These are phyloP conservation scores for Cosmorhoe ocellata DNA, from an alignment of 2,888 invertebrate species.

Conservation along the genomic window DNA sequence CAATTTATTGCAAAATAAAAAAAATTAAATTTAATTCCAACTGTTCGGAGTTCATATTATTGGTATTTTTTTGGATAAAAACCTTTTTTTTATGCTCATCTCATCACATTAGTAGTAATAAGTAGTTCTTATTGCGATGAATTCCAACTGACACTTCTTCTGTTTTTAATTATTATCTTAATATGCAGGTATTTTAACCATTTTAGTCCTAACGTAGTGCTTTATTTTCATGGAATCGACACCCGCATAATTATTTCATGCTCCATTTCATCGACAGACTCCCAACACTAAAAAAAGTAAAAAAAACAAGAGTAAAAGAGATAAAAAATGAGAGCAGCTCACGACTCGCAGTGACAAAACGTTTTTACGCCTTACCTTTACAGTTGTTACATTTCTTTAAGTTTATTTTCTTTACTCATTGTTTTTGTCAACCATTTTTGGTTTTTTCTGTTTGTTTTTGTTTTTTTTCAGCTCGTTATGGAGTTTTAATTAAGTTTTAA, in stretches of 20 bases:
- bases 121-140: too few species aligned
- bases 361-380: conserved; percentile 56
- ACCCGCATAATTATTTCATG: conserved; percentile 30
- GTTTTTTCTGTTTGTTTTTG: conserved; percentile 37
- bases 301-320: conserved; percentile 16
- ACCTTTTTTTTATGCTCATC: too few species aligned
- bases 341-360: conserved; percentile 55
- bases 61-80: too few species aligned
- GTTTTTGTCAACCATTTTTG: conserved; percentile 23
- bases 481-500: conserved; percentile 80
- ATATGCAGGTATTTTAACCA: too few species aligned
- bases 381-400: conserved; percentile 28
- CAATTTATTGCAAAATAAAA: too few species aligned
- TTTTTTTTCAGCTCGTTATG: conserved; percentile 51
- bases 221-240: conserved; percentile 14
- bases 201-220: too few species aligned
- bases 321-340: conserved; percentile 27
- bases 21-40: too few species aligned
- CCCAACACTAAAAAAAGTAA: conserved; percentile 21
- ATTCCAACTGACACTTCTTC: too few species aligned
- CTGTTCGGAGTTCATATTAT: too few species aligned
- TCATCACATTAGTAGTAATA: too few species aligned
- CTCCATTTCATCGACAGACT: conserved; percentile 34
- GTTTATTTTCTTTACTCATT: conserved; percentile 2
- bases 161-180: too few species aligned